Evolutionary conservation across 2,888 invertebrate genomes (phyloP), one percentile per base, ranked within the genome.

Genomic region (Anthoptus insignis): DNA sequence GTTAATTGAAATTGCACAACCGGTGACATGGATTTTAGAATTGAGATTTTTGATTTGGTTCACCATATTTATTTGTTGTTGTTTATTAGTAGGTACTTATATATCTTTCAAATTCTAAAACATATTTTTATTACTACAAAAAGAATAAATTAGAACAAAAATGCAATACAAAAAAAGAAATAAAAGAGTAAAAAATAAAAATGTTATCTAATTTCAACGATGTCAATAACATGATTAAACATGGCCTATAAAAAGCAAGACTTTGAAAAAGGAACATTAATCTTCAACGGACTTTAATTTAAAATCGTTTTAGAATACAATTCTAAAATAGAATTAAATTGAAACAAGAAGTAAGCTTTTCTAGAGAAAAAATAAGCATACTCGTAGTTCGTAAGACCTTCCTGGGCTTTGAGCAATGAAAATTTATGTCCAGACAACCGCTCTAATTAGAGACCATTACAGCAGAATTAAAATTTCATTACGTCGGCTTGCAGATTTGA

Each of bases 371-470:
- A 53, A 53, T 13, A 53, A 53, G n/a, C n/a, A n/a, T n/a, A n/a
- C n/a, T n/a, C n/a, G n/a, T 21, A 34, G 53, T 53, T 19, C 42
- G 11, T 42, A 54, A 22, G 37, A 54, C 54, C 54, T 54, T 24
- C 2, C 14, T 39, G 27, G 32, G 60, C 60, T 45, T 45, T 61
- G 32, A 78, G 79, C 79, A 80, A 81, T 79, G 76, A 80, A 45
- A 81, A 81, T 81, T 80, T 82, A 79, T 78, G 80, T 76, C 68
- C 68, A 67, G 67, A 74, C 75, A 75, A 70, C 75, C 68, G 69
- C 65, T 72, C 78, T 82, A 82, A 82, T 82, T 81, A 83, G 78
- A 76, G 68, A 54, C 71, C 76, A 78, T 77, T 80, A 76, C 74
- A 79, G 72, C 47, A 32, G 45, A 29, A 58, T 58, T 45, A 58